Evolutionary conservation across 2,113 vertebrate genomes (phyloP).

Genomic region (Chloropsis cyanopogon): DNA sequence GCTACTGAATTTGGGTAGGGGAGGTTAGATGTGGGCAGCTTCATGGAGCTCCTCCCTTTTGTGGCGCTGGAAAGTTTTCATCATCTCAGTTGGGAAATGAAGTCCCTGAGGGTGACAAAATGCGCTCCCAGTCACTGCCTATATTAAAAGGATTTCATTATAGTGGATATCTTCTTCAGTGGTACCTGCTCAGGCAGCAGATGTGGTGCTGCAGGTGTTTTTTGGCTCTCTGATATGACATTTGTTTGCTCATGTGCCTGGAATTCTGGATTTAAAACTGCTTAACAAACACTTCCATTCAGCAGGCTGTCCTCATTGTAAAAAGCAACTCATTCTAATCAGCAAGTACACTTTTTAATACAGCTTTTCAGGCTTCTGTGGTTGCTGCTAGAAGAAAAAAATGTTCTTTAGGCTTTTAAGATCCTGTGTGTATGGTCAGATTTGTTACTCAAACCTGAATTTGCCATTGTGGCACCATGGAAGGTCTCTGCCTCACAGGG

Average conservation of each 20-base stretch:
- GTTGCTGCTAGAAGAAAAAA: not conserved
- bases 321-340: not conserved
- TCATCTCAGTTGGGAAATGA: not conserved
- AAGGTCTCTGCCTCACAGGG: not conserved
- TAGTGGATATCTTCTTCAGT: rapidly evolving
- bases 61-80: not conserved
- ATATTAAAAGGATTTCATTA: rapidly evolving
- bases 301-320: not conserved
- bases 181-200: not conserved
- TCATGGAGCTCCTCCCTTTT: not conserved
- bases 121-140: not conserved
- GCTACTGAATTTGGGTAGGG: not conserved
- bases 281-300: not conserved
- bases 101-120: not conserved
- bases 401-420: not conserved
- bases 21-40: not conserved
- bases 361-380: not conserved
- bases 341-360: not conserved
- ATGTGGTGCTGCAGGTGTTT: not conserved
- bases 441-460: not conserved
- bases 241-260: not conserved
- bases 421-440: not conserved
- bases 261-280: not conserved
- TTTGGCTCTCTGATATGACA: not conserved
- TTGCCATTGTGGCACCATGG: not conserved